Percentiles rank a stretch among this genome's conserved stretches.
These are phyloP conservation scores for Colaptes auratus DNA, from an alignment of 2,113 vertebrate genomes.

Conservation along the genomic window DNA sequence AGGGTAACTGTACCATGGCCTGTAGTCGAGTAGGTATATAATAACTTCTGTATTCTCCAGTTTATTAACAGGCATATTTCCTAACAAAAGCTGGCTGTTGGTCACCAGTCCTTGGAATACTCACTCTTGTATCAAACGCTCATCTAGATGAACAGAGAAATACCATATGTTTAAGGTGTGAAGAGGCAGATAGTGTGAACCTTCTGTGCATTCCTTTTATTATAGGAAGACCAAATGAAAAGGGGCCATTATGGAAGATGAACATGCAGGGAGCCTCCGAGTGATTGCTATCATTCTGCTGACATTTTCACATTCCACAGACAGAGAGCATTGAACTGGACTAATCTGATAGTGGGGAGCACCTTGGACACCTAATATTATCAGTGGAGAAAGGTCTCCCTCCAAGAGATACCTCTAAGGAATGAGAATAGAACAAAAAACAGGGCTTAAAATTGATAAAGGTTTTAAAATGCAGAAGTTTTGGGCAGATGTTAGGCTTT, in stretches of 20 bases:
- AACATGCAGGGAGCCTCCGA: background rate
- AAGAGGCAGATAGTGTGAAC: background rate
- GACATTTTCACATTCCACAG: background rate
- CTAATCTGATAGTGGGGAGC: background rate
- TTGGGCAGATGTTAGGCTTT: background rate
- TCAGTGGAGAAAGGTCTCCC: rapidly evolving
- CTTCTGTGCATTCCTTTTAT: background rate
- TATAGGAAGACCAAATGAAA: background rate
- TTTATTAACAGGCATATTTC: background rate
- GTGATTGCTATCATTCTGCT: background rate
- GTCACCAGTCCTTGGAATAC: background rate
- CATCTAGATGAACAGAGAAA: background rate
- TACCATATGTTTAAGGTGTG: background rate
- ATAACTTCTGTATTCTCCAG: background rate
- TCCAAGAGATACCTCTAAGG: background rate
- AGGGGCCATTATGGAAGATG: background rate
- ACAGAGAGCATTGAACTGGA: background rate
- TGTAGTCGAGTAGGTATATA: background rate
- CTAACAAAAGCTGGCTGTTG: background rate
- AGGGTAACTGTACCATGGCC: background rate
- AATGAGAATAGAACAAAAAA: background rate
- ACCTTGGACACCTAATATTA: background rate
- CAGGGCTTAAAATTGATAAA: background rate
- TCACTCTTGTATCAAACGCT: background rate
- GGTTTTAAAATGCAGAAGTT: background rate